Evolutionary conservation across 2,888 invertebrate genomes (phyloP), one percentile per base, ranked within the genome.

Genomic region (Tetragonula carbonaria): DNA sequence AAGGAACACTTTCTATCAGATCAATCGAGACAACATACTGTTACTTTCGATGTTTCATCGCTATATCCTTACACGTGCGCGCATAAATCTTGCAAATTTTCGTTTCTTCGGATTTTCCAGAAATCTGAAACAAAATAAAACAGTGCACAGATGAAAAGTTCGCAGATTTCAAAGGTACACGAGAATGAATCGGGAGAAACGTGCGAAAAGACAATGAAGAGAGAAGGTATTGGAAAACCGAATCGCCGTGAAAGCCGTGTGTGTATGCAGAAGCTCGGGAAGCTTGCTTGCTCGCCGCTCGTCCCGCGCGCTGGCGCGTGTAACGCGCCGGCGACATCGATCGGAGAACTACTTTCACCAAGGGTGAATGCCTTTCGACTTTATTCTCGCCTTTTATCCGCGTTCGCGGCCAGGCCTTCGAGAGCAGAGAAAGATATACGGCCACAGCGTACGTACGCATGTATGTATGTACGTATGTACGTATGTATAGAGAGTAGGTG

Each of bases 311-410:
- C 78, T 68, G 74, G 78, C 82, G 77, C 70, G 66, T 68, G 74
- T 77, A 72, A 73, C 80, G 78, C 59, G 71, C 72, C 74, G 78
- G 82, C 85, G 89, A 86, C 89, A 89, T 90, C 87, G 87, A 91
- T 88, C 91, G 90, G 81, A 87, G 84, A 88, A 90, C 88, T 89
- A 92, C 92, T 92, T 92, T 92, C 92, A 92, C 92, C 91, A 89
- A 92, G 90, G 92, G 92, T 92, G 91, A 92, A 92, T 90, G 92
- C 87, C 92, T 92, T 90, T 89, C 89, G 83, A 90, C 90, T 90
- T 90, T 90, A 90, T 90, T 88, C 91, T 89, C 88, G 88, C 89
- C 90, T 65, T 88, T 90, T 85, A 88, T 88, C 85, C 90, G 90
- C 88, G 71, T 84, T 85, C 88, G 86, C 80, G 85, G 21, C 18